Conservation (phyloP, 2,113 vertebrate genomes). For the Acrocephalus arundinaceus region DNA sequence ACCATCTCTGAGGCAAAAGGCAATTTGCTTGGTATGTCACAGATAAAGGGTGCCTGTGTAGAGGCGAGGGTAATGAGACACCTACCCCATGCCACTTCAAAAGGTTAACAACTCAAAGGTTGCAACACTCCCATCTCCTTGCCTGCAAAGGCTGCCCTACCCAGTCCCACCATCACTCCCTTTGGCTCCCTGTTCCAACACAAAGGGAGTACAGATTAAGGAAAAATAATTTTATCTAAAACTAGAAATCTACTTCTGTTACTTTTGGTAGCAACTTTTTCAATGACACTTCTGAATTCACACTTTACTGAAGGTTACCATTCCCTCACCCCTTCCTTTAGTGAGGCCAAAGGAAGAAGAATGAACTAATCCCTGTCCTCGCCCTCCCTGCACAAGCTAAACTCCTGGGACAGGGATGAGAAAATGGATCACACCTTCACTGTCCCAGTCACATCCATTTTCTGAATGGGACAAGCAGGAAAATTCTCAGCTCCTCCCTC, state of each 20-base stretch:
- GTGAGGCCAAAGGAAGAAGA: not conserved
- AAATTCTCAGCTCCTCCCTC: not conserved
- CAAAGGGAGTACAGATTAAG: not conserved
- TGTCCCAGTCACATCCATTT: not conserved
- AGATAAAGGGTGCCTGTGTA: not conserved
- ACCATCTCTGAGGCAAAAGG: slow-evolving; percentile 30
- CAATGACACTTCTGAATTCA: not conserved
- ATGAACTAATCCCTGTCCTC: not conserved
- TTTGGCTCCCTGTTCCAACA: not conserved
- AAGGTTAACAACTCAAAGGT: slow-evolving; percentile 26
- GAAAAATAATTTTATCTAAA: not conserved
- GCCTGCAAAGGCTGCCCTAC: not conserved
- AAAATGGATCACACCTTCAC: not conserved
- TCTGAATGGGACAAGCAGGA: not conserved
- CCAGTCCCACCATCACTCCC: not conserved
- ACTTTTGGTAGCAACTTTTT: not conserved
- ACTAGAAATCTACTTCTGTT: not conserved
- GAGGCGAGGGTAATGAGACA: not conserved
- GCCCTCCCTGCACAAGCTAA: not conserved
- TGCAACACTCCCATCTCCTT: not conserved
- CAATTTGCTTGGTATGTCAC: slow-evolving; percentile 41
- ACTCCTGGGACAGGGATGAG: not conserved
- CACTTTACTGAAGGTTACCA: not conserved
- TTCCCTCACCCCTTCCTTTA: not conserved
- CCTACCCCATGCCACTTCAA: not conserved